phyloP scores from a whole-genome alignment of 1,140 invertebrate species.

The Agrilus planipennis region DNA sequence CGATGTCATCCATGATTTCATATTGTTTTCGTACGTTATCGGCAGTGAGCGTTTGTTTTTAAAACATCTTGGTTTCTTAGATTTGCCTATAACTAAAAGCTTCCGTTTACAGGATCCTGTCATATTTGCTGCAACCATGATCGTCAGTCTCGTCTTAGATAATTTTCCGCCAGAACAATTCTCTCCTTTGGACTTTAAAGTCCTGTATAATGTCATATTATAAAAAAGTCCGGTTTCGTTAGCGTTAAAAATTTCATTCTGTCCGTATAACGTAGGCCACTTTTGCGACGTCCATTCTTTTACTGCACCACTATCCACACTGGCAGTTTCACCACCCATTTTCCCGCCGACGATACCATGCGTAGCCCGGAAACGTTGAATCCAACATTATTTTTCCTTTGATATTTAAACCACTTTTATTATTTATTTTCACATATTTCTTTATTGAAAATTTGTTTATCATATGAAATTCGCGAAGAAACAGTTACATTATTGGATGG shows the following conservation, averaged over 20 bases:
- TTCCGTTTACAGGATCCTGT: slow-evolving; percentile 36
- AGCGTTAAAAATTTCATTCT: slow-evolving; percentile 33
- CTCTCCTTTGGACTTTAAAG: slow-evolving; percentile 25
- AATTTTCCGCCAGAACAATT: slow-evolving; percentile 21
- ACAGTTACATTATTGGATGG: too few relatives aligned
- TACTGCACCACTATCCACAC: too few relatives aligned
- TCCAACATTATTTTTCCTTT: too few relatives aligned
- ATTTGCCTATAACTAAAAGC: slow-evolving; percentile 19
- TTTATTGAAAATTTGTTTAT: too few relatives aligned
- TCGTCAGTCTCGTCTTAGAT: slow-evolving; percentile 30
- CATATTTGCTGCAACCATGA: slow-evolving; percentile 26
- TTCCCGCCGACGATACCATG: too few relatives aligned
- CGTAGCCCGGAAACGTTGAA: too few relatives aligned
- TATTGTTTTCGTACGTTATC: slow-evolving; percentile 2
- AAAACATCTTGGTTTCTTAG: slow-evolving; percentile 7
- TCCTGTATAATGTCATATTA: slow-evolving; percentile 27
- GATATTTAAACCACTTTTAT: too few relatives aligned
- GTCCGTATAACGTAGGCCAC: too few relatives aligned
- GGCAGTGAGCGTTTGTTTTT: slow-evolving; percentile 6
- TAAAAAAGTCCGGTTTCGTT: slow-evolving; percentile 35
- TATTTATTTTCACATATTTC: too few relatives aligned
- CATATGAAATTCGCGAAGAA: too few relatives aligned
- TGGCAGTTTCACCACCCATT: too few relatives aligned
- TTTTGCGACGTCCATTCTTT: too few relatives aligned
- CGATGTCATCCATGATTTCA: slow-evolving; percentile 12